phyloP scores from a whole-genome alignment of 2,113 vertebrate species.

The Dicaeum eximium region DNA sequence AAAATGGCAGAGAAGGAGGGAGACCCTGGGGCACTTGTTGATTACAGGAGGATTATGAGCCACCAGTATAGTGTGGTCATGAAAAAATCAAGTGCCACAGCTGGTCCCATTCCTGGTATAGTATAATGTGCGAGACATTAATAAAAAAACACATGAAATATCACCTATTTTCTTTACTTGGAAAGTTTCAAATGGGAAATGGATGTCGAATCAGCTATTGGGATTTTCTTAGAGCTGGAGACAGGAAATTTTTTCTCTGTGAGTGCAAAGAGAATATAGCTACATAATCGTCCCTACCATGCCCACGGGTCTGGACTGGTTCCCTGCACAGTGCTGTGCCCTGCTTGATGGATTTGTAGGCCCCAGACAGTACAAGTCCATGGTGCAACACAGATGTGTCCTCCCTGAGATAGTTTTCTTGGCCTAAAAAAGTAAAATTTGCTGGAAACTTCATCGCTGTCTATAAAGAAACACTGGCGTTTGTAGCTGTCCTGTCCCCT shows the following conservation, averaged over 20 bases:
- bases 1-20: not conserved
- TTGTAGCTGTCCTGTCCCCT: not conserved
- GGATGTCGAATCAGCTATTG: not conserved
- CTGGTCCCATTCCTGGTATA: not conserved
- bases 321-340: not conserved
- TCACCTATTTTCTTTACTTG: not conserved
- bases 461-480: not conserved
- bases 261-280: not conserved
- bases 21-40: not conserved
- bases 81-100: not conserved
- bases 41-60: not conserved
- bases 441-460: not conserved
- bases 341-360: not conserved
- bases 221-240: not conserved
- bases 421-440: not conserved
- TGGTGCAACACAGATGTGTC: accelerated
- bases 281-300: accelerated
- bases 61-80: not conserved
- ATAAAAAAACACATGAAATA: not conserved
- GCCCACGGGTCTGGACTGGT: accelerated
- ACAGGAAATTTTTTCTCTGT: not conserved
- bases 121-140: not conserved
- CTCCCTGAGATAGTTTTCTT: not conserved
- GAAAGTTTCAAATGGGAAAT: not conserved
- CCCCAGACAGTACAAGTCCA: not conserved